These are phyloP conservation scores for Drosophila novamexicana DNA, from an alignment of 1,140 invertebrate species.

Conservation along the genomic window DNA sequence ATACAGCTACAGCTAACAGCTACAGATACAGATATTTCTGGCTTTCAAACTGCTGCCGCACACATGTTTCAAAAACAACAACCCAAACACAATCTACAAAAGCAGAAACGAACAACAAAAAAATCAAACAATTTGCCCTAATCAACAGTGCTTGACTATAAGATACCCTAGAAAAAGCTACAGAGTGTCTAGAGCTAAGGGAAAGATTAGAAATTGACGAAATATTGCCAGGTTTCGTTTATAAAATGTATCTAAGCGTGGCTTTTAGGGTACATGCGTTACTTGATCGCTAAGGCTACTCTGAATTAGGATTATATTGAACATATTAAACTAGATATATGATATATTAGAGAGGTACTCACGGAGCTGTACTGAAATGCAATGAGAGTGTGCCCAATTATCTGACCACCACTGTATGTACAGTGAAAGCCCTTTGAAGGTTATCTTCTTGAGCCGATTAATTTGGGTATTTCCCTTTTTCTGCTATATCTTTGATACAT, in stretches of 20 bases:
- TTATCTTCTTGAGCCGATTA: no score
- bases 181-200: background rate
- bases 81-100: constrained; percentile 38
- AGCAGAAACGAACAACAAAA: constrained; percentile 42
- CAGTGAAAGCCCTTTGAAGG: no score
- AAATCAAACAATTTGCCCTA: constrained; percentile 41
- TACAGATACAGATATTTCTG: constrained; percentile 45
- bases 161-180: constrained; percentile 17
- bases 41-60: constrained; percentile 70
- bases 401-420: background rate
- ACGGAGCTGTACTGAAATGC: no score
- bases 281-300: background rate
- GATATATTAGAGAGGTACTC: no score
- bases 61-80: constrained; percentile 67
- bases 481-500: no score
- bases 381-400: background rate
- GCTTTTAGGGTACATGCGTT: background rate
- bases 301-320: no score
- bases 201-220: background rate
- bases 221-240: no score
- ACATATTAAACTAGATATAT: no score
- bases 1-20: constrained; percentile 39
- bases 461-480: no score
- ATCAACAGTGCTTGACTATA: background rate
- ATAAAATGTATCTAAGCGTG: no score